Percentiles rank a stretch among this genome's conserved stretches.
These are phyloP conservation scores for Tribolium freemani DNA, from an alignment of 2,888 invertebrate genomes.

Conservation along the genomic window DNA sequence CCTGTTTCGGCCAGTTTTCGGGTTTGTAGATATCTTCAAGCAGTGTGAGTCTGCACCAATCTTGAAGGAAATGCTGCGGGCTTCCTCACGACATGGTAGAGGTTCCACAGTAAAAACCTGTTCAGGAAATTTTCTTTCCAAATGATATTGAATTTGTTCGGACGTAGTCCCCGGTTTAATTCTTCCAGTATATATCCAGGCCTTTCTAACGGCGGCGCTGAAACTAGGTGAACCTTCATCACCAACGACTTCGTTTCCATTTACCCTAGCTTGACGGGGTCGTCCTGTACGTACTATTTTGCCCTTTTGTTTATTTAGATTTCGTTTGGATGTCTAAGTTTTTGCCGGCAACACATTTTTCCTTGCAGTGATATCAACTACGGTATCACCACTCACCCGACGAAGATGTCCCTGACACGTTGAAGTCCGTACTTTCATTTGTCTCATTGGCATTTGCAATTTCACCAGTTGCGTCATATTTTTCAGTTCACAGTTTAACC, in stretches of 20 bases:
- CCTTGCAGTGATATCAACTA: too few species aligned
- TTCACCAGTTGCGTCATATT: too few species aligned
- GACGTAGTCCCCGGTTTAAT: neutral
- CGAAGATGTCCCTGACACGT: too few species aligned
- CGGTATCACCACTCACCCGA: too few species aligned
- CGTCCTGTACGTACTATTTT: neutral
- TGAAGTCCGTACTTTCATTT: too few species aligned
- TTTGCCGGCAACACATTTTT: too few species aligned
- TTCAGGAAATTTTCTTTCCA: neutral
- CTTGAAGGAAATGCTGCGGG: conserved; percentile 17
- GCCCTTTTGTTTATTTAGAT: too few species aligned
- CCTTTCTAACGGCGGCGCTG: neutral
- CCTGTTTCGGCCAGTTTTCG: conserved; percentile 8
- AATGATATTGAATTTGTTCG: conserved; percentile 10
- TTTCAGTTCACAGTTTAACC: too few species aligned
- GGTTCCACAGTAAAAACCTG: neutral
- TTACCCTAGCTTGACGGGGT: neutral
- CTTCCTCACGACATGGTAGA: neutral
- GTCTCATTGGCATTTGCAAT: too few species aligned
- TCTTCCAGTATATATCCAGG: conserved; percentile 4
- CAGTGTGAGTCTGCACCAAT: conserved; percentile 11
- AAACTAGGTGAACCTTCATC: neutral
- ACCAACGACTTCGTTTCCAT: neutral
- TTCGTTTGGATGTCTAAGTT: too few species aligned
- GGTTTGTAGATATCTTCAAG: conserved; percentile 6